phyloP scores from a whole-genome alignment of 2,888 invertebrate species.

The Neocrepidodera transversa region DNA sequence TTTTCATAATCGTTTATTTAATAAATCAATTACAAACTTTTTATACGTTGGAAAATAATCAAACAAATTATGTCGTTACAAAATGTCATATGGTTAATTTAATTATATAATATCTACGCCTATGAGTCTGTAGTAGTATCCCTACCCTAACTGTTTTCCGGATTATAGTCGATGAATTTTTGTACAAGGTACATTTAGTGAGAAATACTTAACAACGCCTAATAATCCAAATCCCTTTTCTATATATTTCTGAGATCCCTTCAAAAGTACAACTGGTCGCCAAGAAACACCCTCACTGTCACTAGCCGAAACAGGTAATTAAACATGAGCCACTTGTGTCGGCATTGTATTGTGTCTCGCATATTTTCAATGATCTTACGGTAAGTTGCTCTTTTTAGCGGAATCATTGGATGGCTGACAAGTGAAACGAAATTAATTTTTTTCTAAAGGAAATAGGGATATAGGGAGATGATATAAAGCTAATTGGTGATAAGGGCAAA shows the following conservation, averaged over 20 bases:
- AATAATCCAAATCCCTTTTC: neutral
- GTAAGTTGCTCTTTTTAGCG: constrained; percentile 15
- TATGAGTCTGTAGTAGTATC: too few relatives aligned
- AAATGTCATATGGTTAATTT: too few relatives aligned
- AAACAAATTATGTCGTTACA: too few relatives aligned
- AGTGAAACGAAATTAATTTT: neutral
- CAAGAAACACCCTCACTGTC: constrained; percentile 44
- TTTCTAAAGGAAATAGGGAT: neutral
- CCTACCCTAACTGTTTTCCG: too few relatives aligned
- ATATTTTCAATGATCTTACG: constrained; percentile 18
- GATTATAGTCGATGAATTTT: too few relatives aligned
- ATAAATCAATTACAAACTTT: too few relatives aligned
- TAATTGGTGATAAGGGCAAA: too few relatives aligned
- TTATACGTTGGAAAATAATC: too few relatives aligned
- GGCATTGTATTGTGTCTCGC: constrained; percentile 38
- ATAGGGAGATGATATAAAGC: neutral
- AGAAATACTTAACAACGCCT: neutral
- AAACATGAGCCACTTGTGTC: constrained; percentile 43
- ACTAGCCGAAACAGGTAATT: constrained; percentile 42
- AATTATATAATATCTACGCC: too few relatives aligned
- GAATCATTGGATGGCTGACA: neutral
- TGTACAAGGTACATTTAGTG: too few relatives aligned
- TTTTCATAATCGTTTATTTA: too few relatives aligned
- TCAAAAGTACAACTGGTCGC: constrained; percentile 33
- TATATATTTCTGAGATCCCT: neutral